phyloP scores from a whole-genome alignment of 2,888 invertebrate species.

The Colletes collaris region DNA sequence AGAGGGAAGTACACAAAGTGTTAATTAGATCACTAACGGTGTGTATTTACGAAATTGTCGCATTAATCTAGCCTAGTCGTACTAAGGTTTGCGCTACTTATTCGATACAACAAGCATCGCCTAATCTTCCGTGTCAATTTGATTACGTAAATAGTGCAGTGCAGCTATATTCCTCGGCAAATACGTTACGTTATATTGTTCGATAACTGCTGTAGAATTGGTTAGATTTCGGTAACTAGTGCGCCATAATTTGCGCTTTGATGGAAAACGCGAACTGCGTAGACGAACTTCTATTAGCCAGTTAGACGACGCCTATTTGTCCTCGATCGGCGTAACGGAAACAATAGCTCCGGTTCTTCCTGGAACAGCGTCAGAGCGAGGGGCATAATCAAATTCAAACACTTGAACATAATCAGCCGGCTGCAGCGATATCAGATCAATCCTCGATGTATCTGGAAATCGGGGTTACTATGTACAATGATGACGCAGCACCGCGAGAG shows the following conservation, averaged over 20 bases:
- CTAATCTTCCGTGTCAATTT: constrained; percentile 1
- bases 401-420: constrained; percentile 56
- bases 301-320: constrained; percentile 28
- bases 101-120: no score
- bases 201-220: constrained; percentile 25
- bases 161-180: no score
- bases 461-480: constrained; percentile 57
- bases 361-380: constrained; percentile 9
- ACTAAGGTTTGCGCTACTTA: no score
- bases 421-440: constrained; percentile 43
- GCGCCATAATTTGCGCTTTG: constrained; percentile 1
- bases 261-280: neutral
- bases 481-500: constrained; percentile 59
- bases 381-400: constrained; percentile 51
- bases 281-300: constrained; percentile 34
- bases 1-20: no score
- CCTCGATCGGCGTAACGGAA: constrained; percentile 14
- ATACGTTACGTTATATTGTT: constrained; percentile 1
- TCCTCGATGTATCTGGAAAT: constrained; percentile 49
- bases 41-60: no score
- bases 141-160: neutral
- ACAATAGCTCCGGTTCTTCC: constrained; percentile 42
- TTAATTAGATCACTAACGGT: no score
- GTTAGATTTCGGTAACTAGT: constrained; percentile 12
- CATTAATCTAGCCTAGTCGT: no score